Conservation (phyloP, 2,888 invertebrate genomes). For the Drosophila quinaria region DNA sequence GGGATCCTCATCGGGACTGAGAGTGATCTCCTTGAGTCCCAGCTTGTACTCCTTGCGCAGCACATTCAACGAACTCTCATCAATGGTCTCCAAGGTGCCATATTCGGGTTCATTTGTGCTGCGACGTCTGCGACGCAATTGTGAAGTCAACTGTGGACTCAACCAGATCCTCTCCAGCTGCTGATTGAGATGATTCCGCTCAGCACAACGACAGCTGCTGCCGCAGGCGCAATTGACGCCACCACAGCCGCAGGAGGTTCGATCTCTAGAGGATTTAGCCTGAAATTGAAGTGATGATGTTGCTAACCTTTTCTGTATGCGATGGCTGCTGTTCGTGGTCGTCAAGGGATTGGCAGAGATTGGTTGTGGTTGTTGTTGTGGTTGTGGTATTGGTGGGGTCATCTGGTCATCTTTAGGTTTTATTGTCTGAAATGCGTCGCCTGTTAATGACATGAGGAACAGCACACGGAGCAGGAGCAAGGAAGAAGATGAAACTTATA, state of each 20-base stretch:
- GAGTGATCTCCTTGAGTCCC: slow-evolving; percentile 82
- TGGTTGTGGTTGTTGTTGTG: no score
- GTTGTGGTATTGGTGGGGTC: slow-evolving; percentile 8
- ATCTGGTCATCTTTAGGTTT: slow-evolving; percentile 39
- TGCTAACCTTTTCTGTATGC: slow-evolving; percentile 74
- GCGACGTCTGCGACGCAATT: slow-evolving; percentile 25
- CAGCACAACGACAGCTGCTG: slow-evolving; percentile 22
- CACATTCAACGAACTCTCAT: slow-evolving; percentile 73
- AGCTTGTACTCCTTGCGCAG: slow-evolving; percentile 81
- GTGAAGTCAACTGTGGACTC: neutral
- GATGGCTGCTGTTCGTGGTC: slow-evolving; percentile 39
- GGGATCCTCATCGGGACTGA: slow-evolving; percentile 83
- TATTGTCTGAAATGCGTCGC: slow-evolving; percentile 85
- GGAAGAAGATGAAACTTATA: slow-evolving; percentile 67
- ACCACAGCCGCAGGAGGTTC: slow-evolving; percentile 35
- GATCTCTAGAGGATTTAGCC: slow-evolving; percentile 1
- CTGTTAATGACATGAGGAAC: slow-evolving; percentile 84
- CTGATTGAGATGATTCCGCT: neutral
- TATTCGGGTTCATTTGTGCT: slow-evolving; percentile 54
- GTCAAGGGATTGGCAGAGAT: neutral
- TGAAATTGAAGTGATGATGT: slow-evolving; percentile 19
- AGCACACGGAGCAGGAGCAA: slow-evolving; percentile 29
- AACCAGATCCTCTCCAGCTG: neutral
- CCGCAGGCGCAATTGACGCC: slow-evolving; percentile 44
- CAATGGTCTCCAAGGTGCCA: slow-evolving; percentile 81